Evolutionary conservation across 1,140 invertebrate species (phyloP).

Genomic region (Drosophila baimaii): DNA sequence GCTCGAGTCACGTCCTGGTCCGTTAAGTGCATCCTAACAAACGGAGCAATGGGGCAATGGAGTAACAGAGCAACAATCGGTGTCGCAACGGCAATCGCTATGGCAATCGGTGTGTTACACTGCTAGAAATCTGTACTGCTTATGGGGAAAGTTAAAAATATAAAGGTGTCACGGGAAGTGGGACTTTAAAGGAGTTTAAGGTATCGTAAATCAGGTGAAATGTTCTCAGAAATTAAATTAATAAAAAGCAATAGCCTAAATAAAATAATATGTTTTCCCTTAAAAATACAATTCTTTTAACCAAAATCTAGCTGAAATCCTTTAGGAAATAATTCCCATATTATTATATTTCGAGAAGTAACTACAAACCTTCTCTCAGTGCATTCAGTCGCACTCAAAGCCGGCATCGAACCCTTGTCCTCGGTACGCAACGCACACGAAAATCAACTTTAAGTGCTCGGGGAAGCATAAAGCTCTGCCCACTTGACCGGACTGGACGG

Average conservation of each 20-base stretch:
- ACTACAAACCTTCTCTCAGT: background rate
- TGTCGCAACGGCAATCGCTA: conserved; percentile 20
- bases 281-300: too few species aligned
- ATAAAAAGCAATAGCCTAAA: background rate
- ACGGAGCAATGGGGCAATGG: too few species aligned
- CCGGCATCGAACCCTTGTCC: conserved; percentile 35
- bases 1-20: conserved; percentile 66
- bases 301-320: too few species aligned
- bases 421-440: conserved; percentile 29
- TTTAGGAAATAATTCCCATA: background rate
- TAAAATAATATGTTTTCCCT: background rate
- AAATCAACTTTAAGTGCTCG: conserved; percentile 69
- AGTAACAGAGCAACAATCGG: conserved; percentile 34
- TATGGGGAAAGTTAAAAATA: background rate
- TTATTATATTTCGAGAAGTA: background rate
- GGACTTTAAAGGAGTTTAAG: background rate
- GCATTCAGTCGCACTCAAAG: conserved; percentile 8
- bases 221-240: rapidly evolving
- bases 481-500: conserved; percentile 28
- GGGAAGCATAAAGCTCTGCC: conserved; percentile 34
- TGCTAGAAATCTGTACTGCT: background rate
- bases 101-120: conserved; percentile 13
- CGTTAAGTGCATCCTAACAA: conserved; percentile 69
- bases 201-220: background rate
- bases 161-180: background rate